Conservation (phyloP, 1,140 invertebrate genomes). For the Drosophila sulfurigaster region DNA sequence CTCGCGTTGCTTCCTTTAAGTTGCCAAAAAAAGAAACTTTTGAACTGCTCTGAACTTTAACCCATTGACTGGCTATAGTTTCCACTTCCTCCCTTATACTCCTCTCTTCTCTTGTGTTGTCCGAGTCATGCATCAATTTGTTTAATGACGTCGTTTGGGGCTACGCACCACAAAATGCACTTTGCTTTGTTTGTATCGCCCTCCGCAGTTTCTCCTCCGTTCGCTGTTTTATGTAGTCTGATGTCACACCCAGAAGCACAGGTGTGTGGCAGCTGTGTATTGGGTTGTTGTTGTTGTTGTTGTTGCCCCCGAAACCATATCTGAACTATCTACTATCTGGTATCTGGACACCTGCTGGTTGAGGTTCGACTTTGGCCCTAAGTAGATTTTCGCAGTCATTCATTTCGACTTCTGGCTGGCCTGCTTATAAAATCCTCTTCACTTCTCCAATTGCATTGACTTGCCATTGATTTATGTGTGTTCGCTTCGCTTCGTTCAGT, state of each 20-base stretch:
- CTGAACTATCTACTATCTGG: conserved; percentile 11
- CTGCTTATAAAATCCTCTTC: conserved; percentile 26
- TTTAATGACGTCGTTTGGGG: conserved; percentile 44
- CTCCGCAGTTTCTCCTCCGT: conserved; percentile 9
- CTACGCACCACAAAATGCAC: conserved; percentile 44
- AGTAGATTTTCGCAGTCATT: conserved; percentile 69
- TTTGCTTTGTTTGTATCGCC: conserved; percentile 30
- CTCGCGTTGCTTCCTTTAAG: conserved; percentile 42
- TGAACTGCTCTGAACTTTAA: conserved; percentile 54
- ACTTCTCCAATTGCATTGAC: conserved; percentile 45
- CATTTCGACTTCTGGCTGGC: conserved; percentile 52
- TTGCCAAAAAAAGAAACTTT: conserved; percentile 47
- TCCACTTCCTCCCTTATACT: not conserved
- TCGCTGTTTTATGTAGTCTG: conserved; percentile 16
- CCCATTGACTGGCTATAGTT: conserved; percentile 10
- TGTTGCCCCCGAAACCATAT: conserved; percentile 8
- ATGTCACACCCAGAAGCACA: conserved; percentile 2
- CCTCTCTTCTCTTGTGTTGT: conserved; percentile 6
- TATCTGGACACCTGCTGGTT: conserved; percentile 44
- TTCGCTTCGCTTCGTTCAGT: not conserved
- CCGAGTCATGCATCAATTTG: conserved; percentile 40
- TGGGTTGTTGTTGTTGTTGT: too few relatives aligned
- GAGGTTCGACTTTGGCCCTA: conserved; percentile 25
- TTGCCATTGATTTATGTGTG: conserved; percentile 71
- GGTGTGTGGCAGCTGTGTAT: conserved; percentile 4